These are phyloP conservation scores for Pristionchus pacificus DNA, from an alignment of 1,140 invertebrate species.

Conservation along the genomic window DNA sequence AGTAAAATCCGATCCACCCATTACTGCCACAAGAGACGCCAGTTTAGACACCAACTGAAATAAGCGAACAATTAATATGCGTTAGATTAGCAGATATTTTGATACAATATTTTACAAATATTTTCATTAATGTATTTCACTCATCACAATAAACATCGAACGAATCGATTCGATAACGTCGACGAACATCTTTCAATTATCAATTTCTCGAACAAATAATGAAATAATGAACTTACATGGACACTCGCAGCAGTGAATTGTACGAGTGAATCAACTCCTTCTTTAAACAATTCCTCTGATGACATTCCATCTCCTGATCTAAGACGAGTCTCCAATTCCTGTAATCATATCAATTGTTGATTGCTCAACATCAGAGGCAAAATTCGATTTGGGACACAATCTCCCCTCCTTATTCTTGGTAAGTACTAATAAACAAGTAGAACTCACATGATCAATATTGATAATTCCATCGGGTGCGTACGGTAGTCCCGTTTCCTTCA, in stretches of 20 bases:
- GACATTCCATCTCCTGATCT: neutral
- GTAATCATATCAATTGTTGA: too few species aligned
- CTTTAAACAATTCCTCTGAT: conserved; percentile 9
- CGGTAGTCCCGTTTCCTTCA: conserved; percentile 19
- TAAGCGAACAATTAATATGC: too few species aligned
- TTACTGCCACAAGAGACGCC: neutral
- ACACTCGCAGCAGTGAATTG: conserved; percentile 16
- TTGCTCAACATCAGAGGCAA: too few species aligned
- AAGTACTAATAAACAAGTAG: too few species aligned
- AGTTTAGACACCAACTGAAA: conserved; percentile 18
- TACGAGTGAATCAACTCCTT: neutral
- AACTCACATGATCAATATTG: neutral
- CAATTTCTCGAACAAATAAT: too few species aligned
- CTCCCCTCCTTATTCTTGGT: too few species aligned
- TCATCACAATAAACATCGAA: neutral
- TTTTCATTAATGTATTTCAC: too few species aligned
- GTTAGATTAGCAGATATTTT: too few species aligned
- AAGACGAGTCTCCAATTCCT: conserved; percentile 9
- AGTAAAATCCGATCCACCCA: conserved; percentile 20
- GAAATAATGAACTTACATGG: conserved; percentile 10
- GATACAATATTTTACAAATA: too few species aligned
- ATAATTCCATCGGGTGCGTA: neutral
- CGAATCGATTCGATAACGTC: too few species aligned
- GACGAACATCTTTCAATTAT: too few species aligned
- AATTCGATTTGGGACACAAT: too few species aligned